These are phyloP conservation scores for Gibbula magus DNA, from an alignment of 2,888 invertebrate genomes.

Conservation along the genomic window DNA sequence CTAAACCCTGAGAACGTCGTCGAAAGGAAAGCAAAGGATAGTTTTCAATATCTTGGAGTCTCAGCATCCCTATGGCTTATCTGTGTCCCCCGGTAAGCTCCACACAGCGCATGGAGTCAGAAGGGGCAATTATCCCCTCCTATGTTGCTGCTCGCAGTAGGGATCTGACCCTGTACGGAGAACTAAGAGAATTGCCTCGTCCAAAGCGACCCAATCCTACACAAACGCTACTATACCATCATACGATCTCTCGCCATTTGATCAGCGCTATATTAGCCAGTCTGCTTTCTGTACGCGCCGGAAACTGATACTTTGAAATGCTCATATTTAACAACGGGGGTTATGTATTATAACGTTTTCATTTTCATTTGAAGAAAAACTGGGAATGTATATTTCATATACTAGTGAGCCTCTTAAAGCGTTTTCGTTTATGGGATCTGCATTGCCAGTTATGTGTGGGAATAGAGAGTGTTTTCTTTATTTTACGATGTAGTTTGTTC, in stretches of 20 bases:
- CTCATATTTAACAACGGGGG: neutral
- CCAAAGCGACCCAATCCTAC: neutral
- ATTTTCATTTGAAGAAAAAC: too few species aligned
- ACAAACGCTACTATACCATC: constrained; percentile 1
- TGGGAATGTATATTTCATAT: too few species aligned
- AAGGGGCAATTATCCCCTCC: neutral
- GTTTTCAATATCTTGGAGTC: neutral
- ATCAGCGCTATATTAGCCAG: neutral
- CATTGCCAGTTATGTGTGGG: too few species aligned
- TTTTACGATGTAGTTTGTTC: too few species aligned
- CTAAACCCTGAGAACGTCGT: neutral
- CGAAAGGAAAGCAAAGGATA: constrained; percentile 2
- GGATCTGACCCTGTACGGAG: neutral
- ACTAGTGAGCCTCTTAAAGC: too few species aligned
- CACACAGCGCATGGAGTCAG: neutral
- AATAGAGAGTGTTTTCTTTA: too few species aligned
- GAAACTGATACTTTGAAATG: neutral
- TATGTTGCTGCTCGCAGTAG: neutral
- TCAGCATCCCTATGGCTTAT: neutral
- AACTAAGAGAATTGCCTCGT: neutral
- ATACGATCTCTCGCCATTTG: neutral
- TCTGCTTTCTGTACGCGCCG: neutral
- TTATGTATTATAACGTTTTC: neutral
- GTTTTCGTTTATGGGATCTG: too few species aligned
- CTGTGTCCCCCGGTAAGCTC: neutral